Evolutionary conservation across 2,113 vertebrate genomes (phyloP), one percentile per base, ranked within the genome.

Genomic region (Dipodomys spectabilis): DNA sequence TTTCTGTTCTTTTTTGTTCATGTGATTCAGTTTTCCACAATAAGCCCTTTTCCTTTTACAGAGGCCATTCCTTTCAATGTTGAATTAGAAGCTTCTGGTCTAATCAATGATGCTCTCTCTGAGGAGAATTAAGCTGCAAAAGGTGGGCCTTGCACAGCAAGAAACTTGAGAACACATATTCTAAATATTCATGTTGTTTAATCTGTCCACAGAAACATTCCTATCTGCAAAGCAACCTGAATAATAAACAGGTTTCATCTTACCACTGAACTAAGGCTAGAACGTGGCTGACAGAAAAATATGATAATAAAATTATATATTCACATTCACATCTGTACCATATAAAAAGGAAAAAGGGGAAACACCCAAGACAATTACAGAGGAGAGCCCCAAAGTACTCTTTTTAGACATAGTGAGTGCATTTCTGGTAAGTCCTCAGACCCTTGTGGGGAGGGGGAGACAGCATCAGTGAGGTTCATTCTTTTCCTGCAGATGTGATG

Each of bases 321-420:
- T 97, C 97, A 93, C 96, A 97, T 97, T 97, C 96, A 95, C 95
- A 97, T 94, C 93, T 94, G 95, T 96, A 96, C 95, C 96, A 96
- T 35, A 44, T 7, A 6, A 49, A 73, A 69, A 62, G 16, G 39
- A 67, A 35, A 27, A 78, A 22, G 57, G 8, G 7, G 12, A 60
- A 27, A 32, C 23, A 25, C 93, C 73, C 92, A 97, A 96, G 91
- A 97, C 95, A 97, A 95, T 86, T 94, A 25, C 74, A 35, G 82
- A 71, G 96, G 91, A 95, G 95, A 97, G 94, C 95, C 97, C 97
- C 95, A 95, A 95, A 92, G 87, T 95, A 94, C 94, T 83, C 96
- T 97, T 98, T 98, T 97, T 98, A 97, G 96, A 97, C 92, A 91
- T 69, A 95, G 95, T 83, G 96, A 97, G 95, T 94, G 96, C 82